A percentile compares a stretch with the other conserved stretches of the same genome.
phyloP scores from a whole-genome alignment of 2,888 invertebrate species.

The Tiliacea citrago region DNA sequence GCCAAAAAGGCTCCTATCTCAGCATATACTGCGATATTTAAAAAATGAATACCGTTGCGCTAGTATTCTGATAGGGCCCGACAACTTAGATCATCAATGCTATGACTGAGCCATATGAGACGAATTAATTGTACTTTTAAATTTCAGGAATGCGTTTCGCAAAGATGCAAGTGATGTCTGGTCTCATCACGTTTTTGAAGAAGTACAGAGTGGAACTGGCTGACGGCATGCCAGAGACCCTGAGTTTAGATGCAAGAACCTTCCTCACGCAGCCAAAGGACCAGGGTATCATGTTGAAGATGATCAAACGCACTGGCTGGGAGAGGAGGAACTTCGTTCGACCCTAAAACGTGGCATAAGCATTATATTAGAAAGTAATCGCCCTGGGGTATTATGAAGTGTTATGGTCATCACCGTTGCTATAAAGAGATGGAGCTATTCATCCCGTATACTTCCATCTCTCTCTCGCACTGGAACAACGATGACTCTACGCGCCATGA shows the following conservation, averaged over 20 bases:
- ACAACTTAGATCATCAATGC: background rate
- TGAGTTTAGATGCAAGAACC: conserved; percentile 44
- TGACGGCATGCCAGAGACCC: conserved; percentile 58
- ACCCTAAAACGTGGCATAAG: background rate
- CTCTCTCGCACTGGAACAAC: background rate
- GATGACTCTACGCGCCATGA: background rate
- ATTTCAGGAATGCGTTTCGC: conserved; percentile 34
- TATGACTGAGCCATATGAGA: too few relatives aligned
- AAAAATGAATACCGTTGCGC: too few relatives aligned
- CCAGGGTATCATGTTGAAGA: conserved; percentile 54
- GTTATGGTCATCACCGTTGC: background rate
- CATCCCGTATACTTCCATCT: background rate
- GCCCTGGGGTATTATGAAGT: too few relatives aligned
- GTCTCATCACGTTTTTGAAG: conserved; percentile 71
- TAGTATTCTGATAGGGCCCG: too few relatives aligned
- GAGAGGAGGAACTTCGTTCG: conserved; percentile 42
- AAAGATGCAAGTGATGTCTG: conserved; percentile 73
- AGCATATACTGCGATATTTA: too few relatives aligned
- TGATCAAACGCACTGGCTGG: conserved; percentile 56
- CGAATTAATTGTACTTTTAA: background rate
- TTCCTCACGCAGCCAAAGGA: conserved; percentile 39
- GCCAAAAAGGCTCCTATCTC: too few relatives aligned
- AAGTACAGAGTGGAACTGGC: conserved; percentile 69
- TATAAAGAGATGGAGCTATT: background rate
- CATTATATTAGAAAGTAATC: background rate